Evolutionary conservation across 2,797 vertebrate genomes (phyloP), one percentile per base, ranked within the genome.

Genomic region (Acanthiza pusilla): DNA sequence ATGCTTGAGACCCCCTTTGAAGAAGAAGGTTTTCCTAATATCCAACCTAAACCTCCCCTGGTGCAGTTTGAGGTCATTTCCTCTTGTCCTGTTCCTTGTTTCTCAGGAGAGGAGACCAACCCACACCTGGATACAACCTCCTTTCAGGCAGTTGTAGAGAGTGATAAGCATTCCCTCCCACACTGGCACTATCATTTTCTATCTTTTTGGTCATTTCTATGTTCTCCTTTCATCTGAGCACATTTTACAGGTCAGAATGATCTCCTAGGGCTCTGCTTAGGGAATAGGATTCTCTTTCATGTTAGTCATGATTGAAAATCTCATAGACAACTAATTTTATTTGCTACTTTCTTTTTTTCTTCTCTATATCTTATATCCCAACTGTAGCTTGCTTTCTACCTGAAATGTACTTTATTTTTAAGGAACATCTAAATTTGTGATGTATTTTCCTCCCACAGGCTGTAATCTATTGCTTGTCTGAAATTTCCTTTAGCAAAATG

Each of bases 1-100:
- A 5, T 36, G 8, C 2, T 38, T 75, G 10, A 47, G 3, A 53
- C 32, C 1, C 0, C 3, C n/a, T 67, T 14, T 5, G 2, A 14
- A 62, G 14, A 62, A 80, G 38, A 38, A 20, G 3, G 22, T 45
- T 43, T 72, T 67, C 1, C 2, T 53, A 26, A 54, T 40, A 76
- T 12, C 7, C 19, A 6, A 19, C 10, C 29, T 58, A 48, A 61
- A 79, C 16, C 26, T 68, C 23, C 13, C 7, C 30, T 48, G 22
- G 26, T 6, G 22, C 11, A 36, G 13, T 22, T 25, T 54, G 21
- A 61, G 13, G 22, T 9, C 0, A 8, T 48, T 68, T 68, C 26
- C 23, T 48, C 6, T 62, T 50, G 32, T 61, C 19, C 16, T 61
- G 26, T 42, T 19, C 4, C 9, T 62, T 15, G 7, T 32, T n/a